phyloP scores from a whole-genome alignment of 2,888 invertebrate genomes.

The Zonitis immaculata region DNA sequence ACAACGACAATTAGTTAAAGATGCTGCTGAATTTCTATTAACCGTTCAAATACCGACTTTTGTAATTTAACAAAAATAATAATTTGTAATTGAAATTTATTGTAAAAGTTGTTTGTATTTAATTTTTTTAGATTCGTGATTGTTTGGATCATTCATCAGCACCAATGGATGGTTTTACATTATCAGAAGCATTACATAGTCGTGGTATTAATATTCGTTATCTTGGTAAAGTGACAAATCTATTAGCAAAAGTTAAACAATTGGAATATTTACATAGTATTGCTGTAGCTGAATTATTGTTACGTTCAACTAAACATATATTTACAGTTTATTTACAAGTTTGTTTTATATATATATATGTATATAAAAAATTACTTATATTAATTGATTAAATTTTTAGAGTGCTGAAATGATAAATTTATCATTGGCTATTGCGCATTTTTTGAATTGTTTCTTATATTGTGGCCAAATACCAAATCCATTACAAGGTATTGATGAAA shows the following conservation, averaged over 20 bases:
- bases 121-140: conserved; percentile 68
- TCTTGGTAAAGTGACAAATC: conserved; percentile 84
- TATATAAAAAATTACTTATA: too few relatives aligned
- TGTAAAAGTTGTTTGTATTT: conserved; percentile 1
- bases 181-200: conserved; percentile 90
- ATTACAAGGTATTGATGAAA: conserved; percentile 63
- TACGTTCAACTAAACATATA: conserved; percentile 89
- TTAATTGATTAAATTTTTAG: too few relatives aligned
- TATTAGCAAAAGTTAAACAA: conserved; percentile 71
- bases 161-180: conserved; percentile 90
- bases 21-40: conserved; percentile 92
- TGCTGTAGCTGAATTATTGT: conserved; percentile 82
- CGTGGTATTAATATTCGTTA: conserved; percentile 97
- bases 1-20: conserved; percentile 87
- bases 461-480: conserved; percentile 67
- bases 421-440: conserved; percentile 89
- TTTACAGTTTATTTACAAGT: conserved; percentile 88
- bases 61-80: conserved; percentile 52
- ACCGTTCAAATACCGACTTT: conserved; percentile 92
- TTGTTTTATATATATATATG: too few relatives aligned
- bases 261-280: conserved; percentile 87
- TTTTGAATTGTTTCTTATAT: conserved; percentile 91
- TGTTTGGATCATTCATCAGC: conserved; percentile 87
- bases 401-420: conserved; percentile 86
- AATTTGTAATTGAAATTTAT: background rate